Percentiles rank a stretch among this genome's conserved stretches.
phyloP scores from a whole-genome alignment of 2,888 invertebrate species.

The Ophion ellenae region DNA sequence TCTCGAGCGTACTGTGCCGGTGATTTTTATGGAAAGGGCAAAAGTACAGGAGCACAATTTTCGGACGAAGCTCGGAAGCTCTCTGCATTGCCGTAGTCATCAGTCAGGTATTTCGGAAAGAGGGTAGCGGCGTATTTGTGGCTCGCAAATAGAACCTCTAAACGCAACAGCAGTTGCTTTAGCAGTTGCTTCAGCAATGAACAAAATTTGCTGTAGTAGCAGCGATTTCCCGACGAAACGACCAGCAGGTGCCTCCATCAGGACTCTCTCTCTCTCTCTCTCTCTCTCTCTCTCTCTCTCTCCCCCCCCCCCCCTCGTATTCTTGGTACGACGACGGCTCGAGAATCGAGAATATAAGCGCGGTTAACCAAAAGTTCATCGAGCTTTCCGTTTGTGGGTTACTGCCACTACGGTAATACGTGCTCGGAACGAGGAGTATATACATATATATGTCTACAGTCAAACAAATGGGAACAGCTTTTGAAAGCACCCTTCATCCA shows the following conservation, averaged over 20 bases:
- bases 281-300: background rate
- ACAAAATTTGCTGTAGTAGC: slow-evolving; percentile 46
- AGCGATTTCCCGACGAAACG: slow-evolving; percentile 58
- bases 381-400: slow-evolving; percentile 63
- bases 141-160: slow-evolving; percentile 58
- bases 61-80: background rate
- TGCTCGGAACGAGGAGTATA: slow-evolving; percentile 14
- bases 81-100: slow-evolving; percentile 19
- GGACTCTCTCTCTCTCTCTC: slow-evolving; percentile 23
- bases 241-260: slow-evolving; percentile 51
- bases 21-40: background rate
- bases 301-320: background rate
- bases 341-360: slow-evolving; percentile 44
- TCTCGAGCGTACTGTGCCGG: background rate
- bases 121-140: slow-evolving; percentile 45
- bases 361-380: slow-evolving; percentile 63
- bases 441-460: slow-evolving; percentile 2
- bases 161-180: slow-evolving; percentile 50
- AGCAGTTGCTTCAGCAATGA: slow-evolving; percentile 13
- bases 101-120: slow-evolving; percentile 34
- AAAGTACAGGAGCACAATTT: background rate
- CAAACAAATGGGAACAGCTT: background rate
- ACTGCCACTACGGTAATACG: slow-evolving; percentile 38
- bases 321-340: slow-evolving; percentile 23
- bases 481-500: background rate